These are phyloP conservation scores for Halcyon senegalensis DNA, from an alignment of 2,113 vertebrate genomes.

Conservation along the genomic window DNA sequence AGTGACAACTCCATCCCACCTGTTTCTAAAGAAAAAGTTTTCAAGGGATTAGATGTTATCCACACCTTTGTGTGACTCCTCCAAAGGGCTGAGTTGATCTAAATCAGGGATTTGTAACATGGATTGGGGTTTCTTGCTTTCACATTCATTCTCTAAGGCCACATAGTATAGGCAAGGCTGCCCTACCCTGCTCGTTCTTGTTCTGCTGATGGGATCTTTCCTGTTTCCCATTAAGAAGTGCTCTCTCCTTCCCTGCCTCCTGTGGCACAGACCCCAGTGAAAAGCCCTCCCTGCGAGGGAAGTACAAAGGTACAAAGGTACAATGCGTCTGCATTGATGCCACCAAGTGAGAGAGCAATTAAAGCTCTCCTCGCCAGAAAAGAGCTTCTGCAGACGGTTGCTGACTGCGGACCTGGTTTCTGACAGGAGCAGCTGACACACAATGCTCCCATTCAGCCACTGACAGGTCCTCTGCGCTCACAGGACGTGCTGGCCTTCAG, in stretches of 20 bases:
- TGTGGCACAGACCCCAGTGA: not conserved
- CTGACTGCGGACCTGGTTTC: not conserved
- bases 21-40: not conserved
- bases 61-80: not conserved
- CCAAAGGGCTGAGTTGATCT: not conserved
- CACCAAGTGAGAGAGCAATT: not conserved
- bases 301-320: not conserved
- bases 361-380: not conserved
- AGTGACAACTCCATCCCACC: not conserved
- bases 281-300: not conserved
- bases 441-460: conserved; percentile 50
- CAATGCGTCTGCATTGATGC: not conserved
- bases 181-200: not conserved
- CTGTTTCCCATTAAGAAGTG: not conserved
- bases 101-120: not conserved
- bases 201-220: not conserved
- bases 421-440: conserved; percentile 62
- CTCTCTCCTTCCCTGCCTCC: not conserved
- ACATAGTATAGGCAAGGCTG: accelerated
- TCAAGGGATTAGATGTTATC: not conserved
- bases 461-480: conserved; percentile 9
- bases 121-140: not conserved
- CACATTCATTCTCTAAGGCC: not conserved
- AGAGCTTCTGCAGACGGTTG: not conserved
- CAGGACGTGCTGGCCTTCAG: not conserved